These are phyloP conservation scores for Petrolisthes manimaculis DNA, from an alignment of 2,888 invertebrate genomes.

Conservation along the genomic window DNA sequence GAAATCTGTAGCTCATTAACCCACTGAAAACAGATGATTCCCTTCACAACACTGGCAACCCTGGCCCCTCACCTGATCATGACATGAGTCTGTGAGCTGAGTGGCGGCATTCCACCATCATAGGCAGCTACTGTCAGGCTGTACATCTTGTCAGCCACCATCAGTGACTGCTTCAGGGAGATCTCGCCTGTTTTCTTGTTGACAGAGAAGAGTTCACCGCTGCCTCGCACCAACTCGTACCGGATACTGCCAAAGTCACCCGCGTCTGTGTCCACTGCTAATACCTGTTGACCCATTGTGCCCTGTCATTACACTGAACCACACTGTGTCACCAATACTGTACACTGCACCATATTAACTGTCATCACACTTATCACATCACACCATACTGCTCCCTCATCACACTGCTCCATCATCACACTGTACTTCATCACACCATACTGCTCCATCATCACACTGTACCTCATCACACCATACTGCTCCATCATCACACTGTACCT, in stretches of 20 bases:
- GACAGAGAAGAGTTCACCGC: constrained; percentile 90
- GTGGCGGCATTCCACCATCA: constrained; percentile 83
- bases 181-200: constrained; percentile 88
- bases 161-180: constrained; percentile 87
- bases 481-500: no score
- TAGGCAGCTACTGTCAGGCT: constrained; percentile 77
- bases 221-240: constrained; percentile 89
- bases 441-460: no score
- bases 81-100: constrained; percentile 81
- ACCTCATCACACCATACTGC: no score
- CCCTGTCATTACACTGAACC: no score
- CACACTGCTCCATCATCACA: no score
- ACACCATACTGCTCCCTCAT: no score
- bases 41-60: not conserved
- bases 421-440: no score
- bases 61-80: constrained; percentile 68
- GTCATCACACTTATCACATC: no score
- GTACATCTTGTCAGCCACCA: constrained; percentile 76
- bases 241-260: constrained; percentile 91
- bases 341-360: no score
- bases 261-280: constrained; percentile 89
- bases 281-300: constrained; percentile 74
- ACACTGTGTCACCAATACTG: no score
- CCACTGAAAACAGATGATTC: not conserved
- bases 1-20: no score